Percentiles rank a stretch among this genome's conserved stretches.
Evolutionary conservation across 2,797 vertebrate genomes (phyloP).

Genomic region (Enteromius thamalakanensis): DNA sequence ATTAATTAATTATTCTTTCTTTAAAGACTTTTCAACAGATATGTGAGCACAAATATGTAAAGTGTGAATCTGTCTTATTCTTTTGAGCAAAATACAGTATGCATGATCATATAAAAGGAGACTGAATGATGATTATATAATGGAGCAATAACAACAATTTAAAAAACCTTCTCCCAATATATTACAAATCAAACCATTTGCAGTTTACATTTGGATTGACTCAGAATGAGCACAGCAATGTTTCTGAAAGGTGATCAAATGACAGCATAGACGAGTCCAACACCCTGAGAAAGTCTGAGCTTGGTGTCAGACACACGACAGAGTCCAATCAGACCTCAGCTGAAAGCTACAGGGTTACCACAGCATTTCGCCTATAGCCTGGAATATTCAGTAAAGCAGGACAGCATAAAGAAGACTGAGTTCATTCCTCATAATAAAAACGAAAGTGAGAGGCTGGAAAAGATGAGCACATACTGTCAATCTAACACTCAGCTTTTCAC

Average conservation of each 20-base stretch:
- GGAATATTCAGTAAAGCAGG: neutral
- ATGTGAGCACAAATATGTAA: neutral
- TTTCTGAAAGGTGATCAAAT: slow-evolving; percentile 66
- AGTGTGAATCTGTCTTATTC: neutral
- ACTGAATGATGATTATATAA: neutral
- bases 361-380: neutral
- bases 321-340: slow-evolving; percentile 19
- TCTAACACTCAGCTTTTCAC: slow-evolving; percentile 6
- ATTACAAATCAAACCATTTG: neutral
- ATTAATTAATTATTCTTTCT: neutral
- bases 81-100: neutral
- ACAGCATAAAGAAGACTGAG: neutral
- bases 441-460: slow-evolving; percentile 2
- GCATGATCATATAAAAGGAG: neutral
- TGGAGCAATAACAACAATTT: too few species aligned
- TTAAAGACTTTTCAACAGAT: neutral
- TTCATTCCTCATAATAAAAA: neutral
- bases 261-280: slow-evolving; percentile 70
- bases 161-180: neutral
- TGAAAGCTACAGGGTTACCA: slow-evolving; percentile 31
- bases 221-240: neutral
- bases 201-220: neutral
- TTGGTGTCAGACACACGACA: neutral
- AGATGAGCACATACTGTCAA: slow-evolving; percentile 17
- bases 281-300: slow-evolving; percentile 73